Evolutionary conservation across 2,888 invertebrate genomes (phyloP), one percentile per base, ranked within the genome.

Genomic region (Silvanus unidentatus): DNA sequence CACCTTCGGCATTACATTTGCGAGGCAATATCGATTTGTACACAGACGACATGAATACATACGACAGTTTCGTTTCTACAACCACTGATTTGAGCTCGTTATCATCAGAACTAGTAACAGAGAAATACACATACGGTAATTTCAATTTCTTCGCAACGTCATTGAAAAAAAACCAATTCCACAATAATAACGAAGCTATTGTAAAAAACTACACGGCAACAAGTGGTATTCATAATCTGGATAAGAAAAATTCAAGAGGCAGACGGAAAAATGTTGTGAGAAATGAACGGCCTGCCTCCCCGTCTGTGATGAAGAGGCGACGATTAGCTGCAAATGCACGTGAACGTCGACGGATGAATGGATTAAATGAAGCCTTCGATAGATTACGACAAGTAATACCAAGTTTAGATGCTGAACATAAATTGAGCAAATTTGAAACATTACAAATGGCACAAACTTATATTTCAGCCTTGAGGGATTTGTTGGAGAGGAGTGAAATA

Each of bases 371-470:
- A 52, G 86, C 86, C 0, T 86, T 86, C 63, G 85, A 85, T 64
- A 73, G 78, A 51, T 72, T 85, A 2, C 67, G 85, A 27, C 79
- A 80, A 57, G 84, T 85, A 6, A 79, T 86, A 37, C 86, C 86
- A 1, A 79, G 80, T 16, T 69, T 84, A 37, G 81, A 83, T 13
- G 80, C 79, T 44, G 82, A 85, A 59, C 76, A 81, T 48, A 82
- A 84, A 67, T 72, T 86, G 44, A 84, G 84, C 57, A 86, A 86
- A 67, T 85, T 80, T 62, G 86, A 86, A 68, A 86, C 86, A n/a
- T 70, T 86, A 27, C 85, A 85, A 70, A 85, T 86, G 85, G 86
- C 86, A 1, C 85, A 85, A 62, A 82, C 81, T 1, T 86, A 86
- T 63, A 86, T 86, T 45, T 70, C 77, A 0, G 83, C 84, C 1